Percentiles rank a stretch among this genome's conserved stretches.
These are phyloP conservation scores for Notothenia coriiceps DNA, from an alignment of 2,113 vertebrate genomes.

Conservation along the genomic window DNA sequence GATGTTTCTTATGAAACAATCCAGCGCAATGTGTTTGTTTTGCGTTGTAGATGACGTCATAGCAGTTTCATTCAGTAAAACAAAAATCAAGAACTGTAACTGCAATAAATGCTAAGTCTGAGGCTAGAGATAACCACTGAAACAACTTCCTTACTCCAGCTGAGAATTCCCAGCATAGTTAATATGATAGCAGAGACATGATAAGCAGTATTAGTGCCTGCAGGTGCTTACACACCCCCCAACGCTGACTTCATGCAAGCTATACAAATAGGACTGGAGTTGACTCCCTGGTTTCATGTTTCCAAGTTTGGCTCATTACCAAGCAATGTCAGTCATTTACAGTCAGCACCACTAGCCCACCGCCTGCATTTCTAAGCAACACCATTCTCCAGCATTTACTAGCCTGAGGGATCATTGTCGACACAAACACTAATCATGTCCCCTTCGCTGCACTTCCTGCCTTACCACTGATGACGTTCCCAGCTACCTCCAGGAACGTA, in stretches of 20 bases:
- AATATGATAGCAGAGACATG: slow-evolving; percentile 40
- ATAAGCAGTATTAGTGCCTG: slow-evolving; percentile 43
- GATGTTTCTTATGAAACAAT: background rate
- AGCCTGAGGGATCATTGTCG: slow-evolving; percentile 68
- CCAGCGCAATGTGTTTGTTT: background rate
- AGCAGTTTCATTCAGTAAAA: background rate
- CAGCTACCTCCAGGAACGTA: slow-evolving; percentile 58
- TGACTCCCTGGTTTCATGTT: slow-evolving; percentile 37
- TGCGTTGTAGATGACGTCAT: background rate
- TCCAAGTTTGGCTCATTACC: slow-evolving; percentile 51
- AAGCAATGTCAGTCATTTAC: slow-evolving; percentile 57
- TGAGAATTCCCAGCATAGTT: slow-evolving; percentile 42
- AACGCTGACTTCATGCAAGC: slow-evolving; percentile 45
- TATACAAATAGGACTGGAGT: slow-evolving; percentile 30
- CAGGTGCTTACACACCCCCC: slow-evolving; percentile 40
- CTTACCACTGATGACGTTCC: slow-evolving; percentile 57
- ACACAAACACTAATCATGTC: slow-evolving; percentile 75
- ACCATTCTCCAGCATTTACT: slow-evolving; percentile 56
- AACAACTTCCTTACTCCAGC: slow-evolving; percentile 28
- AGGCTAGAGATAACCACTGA: slow-evolving; percentile 43
- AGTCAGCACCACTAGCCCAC: slow-evolving; percentile 53
- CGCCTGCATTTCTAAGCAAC: slow-evolving; percentile 63
- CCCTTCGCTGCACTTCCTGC: slow-evolving; percentile 74
- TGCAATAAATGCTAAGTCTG: slow-evolving; percentile 9
- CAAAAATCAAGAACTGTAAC: background rate